phyloP scores from a whole-genome alignment of 2,797 vertebrate species.

The Passerculus sandwichensis region DNA sequence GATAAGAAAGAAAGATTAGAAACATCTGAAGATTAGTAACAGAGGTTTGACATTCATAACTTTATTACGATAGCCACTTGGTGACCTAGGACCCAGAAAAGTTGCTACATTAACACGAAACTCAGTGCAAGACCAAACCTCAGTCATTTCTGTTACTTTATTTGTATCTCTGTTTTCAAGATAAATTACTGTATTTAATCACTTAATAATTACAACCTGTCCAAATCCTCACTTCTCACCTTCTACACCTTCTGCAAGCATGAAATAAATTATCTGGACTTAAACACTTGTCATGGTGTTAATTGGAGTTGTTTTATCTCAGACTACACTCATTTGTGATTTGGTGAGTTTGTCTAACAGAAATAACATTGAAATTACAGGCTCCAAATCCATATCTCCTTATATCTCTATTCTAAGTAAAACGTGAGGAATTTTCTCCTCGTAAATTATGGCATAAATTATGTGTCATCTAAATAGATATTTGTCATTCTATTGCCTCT shows the following conservation, averaged over 20 bases:
- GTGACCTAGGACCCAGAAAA: background rate
- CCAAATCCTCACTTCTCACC: background rate
- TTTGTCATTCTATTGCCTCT: background rate
- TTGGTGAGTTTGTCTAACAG: background rate
- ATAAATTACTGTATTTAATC: background rate
- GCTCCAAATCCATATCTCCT: background rate
- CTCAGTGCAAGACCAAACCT: background rate
- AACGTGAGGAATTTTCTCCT: background rate
- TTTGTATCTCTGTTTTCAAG: background rate
- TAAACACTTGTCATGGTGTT: background rate
- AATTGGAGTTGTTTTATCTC: background rate
- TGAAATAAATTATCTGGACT: background rate
- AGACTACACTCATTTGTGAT: background rate
- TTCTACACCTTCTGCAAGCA: background rate
- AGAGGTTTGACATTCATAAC: background rate
- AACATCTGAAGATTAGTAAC: background rate
- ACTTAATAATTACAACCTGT: background rate
- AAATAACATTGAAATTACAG: background rate
- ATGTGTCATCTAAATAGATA: background rate
- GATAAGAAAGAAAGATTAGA: background rate
- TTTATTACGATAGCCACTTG: background rate
- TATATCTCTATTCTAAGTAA: background rate
- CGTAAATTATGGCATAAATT: background rate
- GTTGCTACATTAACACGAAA: background rate
- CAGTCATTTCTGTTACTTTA: background rate